These are phyloP conservation scores for Lumbricus terrestris DNA, from an alignment of 2,888 invertebrate species.

Conservation along the genomic window DNA sequence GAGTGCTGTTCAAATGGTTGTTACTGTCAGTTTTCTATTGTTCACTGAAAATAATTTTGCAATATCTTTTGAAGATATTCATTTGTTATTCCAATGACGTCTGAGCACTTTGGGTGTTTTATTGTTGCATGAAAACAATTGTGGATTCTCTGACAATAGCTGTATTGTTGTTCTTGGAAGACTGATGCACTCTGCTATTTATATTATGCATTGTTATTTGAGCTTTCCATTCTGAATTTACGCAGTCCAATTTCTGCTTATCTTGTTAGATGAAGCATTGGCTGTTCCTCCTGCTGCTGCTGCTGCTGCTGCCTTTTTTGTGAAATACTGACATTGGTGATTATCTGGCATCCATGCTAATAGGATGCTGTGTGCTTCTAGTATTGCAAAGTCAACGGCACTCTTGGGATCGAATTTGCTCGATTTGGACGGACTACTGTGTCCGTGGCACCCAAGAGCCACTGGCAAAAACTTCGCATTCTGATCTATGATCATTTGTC, in stretches of 20 bases:
- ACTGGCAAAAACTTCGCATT: not conserved
- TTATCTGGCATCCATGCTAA: constrained; percentile 3
- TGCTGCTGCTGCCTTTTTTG: not conserved
- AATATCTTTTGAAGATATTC: not conserved
- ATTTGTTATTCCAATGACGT: not conserved
- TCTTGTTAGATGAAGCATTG: not conserved
- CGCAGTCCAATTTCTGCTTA: not conserved
- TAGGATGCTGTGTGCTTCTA: not conserved
- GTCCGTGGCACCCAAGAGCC: not conserved
- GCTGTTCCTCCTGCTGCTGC: too few relatives aligned
- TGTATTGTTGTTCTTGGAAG: not conserved
- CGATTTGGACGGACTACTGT: not conserved
- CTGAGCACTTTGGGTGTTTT: not conserved
- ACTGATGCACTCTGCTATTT: not conserved
- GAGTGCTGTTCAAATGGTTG: not conserved
- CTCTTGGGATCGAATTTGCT: not conserved
- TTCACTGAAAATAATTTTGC: not conserved
- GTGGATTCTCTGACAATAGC: not conserved
- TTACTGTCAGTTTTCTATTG: not conserved
- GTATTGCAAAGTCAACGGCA: not conserved
- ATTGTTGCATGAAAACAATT: not conserved
- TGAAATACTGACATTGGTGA: constrained; percentile 3
- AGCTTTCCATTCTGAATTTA: not conserved
- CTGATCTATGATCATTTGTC: not conserved
- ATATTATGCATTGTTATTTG: not conserved